Evolutionary conservation across 1,140 invertebrate species (phyloP).

Genomic region (Babylonia areolata): DNA sequence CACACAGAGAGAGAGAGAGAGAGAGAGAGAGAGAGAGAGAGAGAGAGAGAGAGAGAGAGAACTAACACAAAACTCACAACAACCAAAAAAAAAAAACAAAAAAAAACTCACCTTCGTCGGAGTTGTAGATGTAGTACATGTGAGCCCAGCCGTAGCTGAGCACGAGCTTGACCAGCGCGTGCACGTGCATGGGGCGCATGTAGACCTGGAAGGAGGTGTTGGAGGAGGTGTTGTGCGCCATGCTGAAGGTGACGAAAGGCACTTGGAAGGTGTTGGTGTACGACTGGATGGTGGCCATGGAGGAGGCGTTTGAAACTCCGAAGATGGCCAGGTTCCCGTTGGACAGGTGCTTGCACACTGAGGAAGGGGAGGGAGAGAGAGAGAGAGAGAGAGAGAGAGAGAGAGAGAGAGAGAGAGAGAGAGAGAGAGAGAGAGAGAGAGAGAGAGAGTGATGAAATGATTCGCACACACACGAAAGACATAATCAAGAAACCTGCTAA

Average conservation of each 20-base stretch:
- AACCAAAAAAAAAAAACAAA: too few relatives aligned
- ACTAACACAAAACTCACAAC: too few relatives aligned
- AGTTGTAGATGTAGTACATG: conserved; percentile 96
- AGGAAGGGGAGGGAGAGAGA: conserved; percentile 68
- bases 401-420: too few relatives aligned
- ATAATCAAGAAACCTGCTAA: too few relatives aligned
- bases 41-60: too few relatives aligned
- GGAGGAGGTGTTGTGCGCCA: conserved; percentile 59
- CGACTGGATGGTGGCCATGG: conserved; percentile 94
- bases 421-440: too few relatives aligned
- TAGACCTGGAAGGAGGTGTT: conserved; percentile 62
- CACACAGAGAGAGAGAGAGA: not conserved
- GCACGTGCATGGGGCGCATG: conserved; percentile 93
- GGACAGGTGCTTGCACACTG: conserved; percentile 94
- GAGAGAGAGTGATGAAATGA: too few relatives aligned
- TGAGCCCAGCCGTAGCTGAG: conserved; percentile 93
- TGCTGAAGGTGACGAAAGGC: conserved; percentile 85
- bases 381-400: too few relatives aligned
- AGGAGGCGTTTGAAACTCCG: conserved; percentile 92
- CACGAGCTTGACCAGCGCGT: conserved; percentile 94
- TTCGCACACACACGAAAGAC: too few relatives aligned
- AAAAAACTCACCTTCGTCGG: conserved; percentile 88
- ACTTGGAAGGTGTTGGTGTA: conserved; percentile 95
- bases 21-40: too few relatives aligned
- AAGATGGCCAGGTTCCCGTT: conserved; percentile 93